These are phyloP conservation scores for Sebastes alutus DNA, from an alignment of 2,797 vertebrate genomes.

Conservation along the genomic window DNA sequence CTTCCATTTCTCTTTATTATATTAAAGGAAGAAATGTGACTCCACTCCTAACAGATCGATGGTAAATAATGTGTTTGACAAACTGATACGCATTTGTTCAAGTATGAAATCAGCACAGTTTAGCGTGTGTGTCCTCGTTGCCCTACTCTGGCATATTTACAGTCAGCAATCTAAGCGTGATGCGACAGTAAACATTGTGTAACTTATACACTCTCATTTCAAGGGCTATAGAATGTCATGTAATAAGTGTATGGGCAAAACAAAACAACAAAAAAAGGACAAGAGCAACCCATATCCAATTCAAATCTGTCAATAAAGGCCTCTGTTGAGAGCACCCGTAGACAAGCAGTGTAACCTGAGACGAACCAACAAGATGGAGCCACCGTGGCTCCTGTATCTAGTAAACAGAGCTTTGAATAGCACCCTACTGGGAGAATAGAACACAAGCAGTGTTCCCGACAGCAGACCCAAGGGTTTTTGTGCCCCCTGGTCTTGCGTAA, in stretches of 20 bases:
- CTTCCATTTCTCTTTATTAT: too few relatives aligned
- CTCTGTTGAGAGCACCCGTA: slow-evolving; percentile 33
- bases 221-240: not conserved
- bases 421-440: slow-evolving; percentile 49
- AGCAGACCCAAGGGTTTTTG: slow-evolving; percentile 19
- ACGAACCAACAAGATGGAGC: slow-evolving; percentile 31
- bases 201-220: slow-evolving; percentile 48
- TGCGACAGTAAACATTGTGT: slow-evolving; percentile 41
- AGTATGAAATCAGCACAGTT: slow-evolving; percentile 16
- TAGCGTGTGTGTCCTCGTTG: not conserved
- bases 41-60: too few relatives aligned
- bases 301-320: slow-evolving; percentile 32
- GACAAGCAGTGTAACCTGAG: slow-evolving; percentile 63
- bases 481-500: slow-evolving; percentile 43
- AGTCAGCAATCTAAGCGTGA: slow-evolving; percentile 27
- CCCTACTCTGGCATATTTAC: slow-evolving; percentile 35
- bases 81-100: slow-evolving; percentile 6
- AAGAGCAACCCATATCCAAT: slow-evolving; percentile 4
- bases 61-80: not conserved
- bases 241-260: not conserved
- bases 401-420: slow-evolving; percentile 67
- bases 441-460: slow-evolving; percentile 54
- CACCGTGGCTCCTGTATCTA: slow-evolving; percentile 56
- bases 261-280: slow-evolving; percentile 43
- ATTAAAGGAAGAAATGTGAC: too few relatives aligned